Evolutionary conservation across 1,140 invertebrate species (phyloP), one percentile per base, ranked within the genome.

Genomic region (Cydia splendana): DNA sequence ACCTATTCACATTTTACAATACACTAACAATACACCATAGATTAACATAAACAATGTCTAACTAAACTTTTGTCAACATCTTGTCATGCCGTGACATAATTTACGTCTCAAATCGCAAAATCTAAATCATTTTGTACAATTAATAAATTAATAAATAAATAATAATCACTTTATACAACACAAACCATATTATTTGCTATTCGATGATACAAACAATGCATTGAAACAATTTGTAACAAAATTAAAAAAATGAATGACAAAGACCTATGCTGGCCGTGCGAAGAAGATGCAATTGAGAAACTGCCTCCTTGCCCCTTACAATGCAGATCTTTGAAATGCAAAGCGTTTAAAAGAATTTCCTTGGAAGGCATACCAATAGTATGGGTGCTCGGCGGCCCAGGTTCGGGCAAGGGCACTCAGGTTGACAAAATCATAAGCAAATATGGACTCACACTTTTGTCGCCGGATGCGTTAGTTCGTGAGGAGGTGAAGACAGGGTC

Each of bases 371-470:
- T 62, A 62, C 95, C 95, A n/a, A 94, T 95, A 74, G 93, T 98
- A 76, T 97, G 96, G 96, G 94, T 97, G 67, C 92, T 97, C 88
- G 97, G 98, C 62, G 97, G 97, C 28, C 97, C 97, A 1, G 97
- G 97, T 0, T 98, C 96, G n/a, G 98, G 98, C 30, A 98, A 99
- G 93, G 98, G 96, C 80, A 98, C 95, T 53, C 97, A 97, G 90
- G 97, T 96, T 93, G 97, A 97, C 80, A 95, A 95, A 83, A 98
- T 99, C 84, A 97, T 98, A 28, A 95, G 95, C 57, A 97, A 98
- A 91, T 98, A 98, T 87, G 97, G 96, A 28, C 97, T 97, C 91
- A 96, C 95, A 4, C 97, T 98, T 90, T 94, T 98, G 15, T 98
- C 97, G 74, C 98, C 97, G 42, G 98, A 98, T 1, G 98, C 98